Evolutionary conservation across 2,888 invertebrate genomes (phyloP).

Genomic region (Calameuta pallipes): DNA sequence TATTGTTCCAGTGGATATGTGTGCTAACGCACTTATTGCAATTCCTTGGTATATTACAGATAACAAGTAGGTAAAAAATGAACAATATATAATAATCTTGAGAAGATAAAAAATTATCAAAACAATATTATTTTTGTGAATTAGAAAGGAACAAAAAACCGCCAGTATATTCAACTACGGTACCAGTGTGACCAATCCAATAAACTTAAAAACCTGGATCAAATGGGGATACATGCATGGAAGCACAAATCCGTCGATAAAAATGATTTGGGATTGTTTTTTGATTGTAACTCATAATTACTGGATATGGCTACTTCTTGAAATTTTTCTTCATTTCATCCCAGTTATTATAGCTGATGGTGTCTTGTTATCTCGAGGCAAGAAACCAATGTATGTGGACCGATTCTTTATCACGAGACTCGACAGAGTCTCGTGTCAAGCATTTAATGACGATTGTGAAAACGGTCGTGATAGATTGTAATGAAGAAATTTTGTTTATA

Average conservation of each 20-base stretch:
- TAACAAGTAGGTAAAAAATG: slow-evolving; percentile 35
- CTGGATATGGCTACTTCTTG: slow-evolving; percentile 26
- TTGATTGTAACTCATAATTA: slow-evolving; percentile 14
- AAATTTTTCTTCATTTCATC: slow-evolving; percentile 41
- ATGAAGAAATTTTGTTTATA: no score
- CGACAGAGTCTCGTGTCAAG: no score
- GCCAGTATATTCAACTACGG: slow-evolving; percentile 85
- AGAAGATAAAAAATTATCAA: no score
- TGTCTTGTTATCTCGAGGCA: slow-evolving; percentile 31
- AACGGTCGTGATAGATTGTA: no score
- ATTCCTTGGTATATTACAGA: slow-evolving; percentile 42
- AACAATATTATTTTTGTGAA: no score
- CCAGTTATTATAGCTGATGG: slow-evolving; percentile 44
- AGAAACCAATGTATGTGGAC: slow-evolving; percentile 45
- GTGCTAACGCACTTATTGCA: slow-evolving; percentile 42
- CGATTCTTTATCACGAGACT: no score
- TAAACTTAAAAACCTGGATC: slow-evolving; percentile 4
- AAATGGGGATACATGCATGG: background rate
- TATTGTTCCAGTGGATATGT: slow-evolving; percentile 48
- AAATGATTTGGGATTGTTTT: slow-evolving; percentile 36
- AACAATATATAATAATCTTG: no score
- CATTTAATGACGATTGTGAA: no score
- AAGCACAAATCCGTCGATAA: slow-evolving; percentile 24
- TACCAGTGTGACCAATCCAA: slow-evolving; percentile 77
- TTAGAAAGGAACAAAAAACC: slow-evolving; percentile 42